Evolutionary conservation across 2,113 vertebrate genomes (phyloP), one percentile per base, ranked within the genome.

Genomic region (Haemorhous mexicanus): DNA sequence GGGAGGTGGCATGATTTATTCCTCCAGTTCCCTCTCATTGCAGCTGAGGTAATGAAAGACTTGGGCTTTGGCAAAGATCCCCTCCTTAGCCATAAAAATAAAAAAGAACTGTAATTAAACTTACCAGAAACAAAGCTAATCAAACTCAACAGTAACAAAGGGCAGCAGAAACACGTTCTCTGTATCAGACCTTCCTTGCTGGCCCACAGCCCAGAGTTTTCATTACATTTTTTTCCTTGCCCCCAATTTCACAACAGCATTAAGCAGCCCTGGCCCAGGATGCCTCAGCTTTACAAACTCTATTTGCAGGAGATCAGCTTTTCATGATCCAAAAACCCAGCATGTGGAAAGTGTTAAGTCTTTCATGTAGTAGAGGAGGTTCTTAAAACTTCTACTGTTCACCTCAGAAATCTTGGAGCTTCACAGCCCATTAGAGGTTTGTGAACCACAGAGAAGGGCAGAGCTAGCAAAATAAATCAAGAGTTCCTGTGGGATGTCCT

Each of bases 401-500:
- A 82, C 28, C 78, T 88, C 92, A 55, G 61, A 94, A 95, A 93
- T 94, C 94, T 37, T 35, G 27, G 83, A 95, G 96, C 93, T 97
- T 97, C 97, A 94, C 92, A 97, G 96, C 94, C 79, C 97, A 91
- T 96, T 94, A 92, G 96, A 95, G 96, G 93, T 85, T 95, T 96
- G 86, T 97, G 95, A 97, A 97, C 93, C 88, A 85, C 95, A 96
- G 96, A 96, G 92, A 94, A 97, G 89, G 95, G 96, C 96, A 97
- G 94, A 97, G 97, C 84, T 88, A 96, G 93, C 94, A 96, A 98
- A 98, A 98, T 97, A 98, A 98, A 98, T 97, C 96, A 93, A 76
- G 97, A 95, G 97, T 96, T 98, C 97, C 98, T 97, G 77, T 4
- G 96, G 97, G 97, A 98, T 93, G 96, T 78, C 96, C 97, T 93